These are phyloP conservation scores for Podocnemis expansa DNA, from an alignment of 2,113 vertebrate genomes.

Conservation along the genomic window DNA sequence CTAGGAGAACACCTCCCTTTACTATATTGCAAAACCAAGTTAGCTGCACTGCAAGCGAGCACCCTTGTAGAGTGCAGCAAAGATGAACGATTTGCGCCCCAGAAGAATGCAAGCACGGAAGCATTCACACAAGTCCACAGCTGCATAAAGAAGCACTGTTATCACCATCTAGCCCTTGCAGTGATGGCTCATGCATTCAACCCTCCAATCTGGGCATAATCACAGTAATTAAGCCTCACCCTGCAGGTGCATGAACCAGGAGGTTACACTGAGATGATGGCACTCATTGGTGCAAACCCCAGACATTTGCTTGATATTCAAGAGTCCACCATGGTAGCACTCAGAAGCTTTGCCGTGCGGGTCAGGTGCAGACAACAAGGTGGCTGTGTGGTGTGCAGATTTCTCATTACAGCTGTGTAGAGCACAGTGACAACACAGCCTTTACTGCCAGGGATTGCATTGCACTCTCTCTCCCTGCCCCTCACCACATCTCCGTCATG, in stretches of 20 bases:
- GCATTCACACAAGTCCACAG: background rate
- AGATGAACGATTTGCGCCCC: background rate
- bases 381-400: background rate
- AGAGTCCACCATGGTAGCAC: background rate
- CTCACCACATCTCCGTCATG: background rate
- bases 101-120: background rate
- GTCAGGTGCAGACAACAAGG: background rate
- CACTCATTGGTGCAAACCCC: background rate
- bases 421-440: background rate
- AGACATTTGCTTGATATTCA: background rate
- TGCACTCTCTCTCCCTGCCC: background rate
- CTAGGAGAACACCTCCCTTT: background rate
- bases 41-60: background rate
- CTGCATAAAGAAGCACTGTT: background rate
- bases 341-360: background rate
- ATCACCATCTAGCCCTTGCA: background rate
- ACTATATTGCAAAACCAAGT: background rate
- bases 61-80: background rate
- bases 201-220: background rate
- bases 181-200: background rate
- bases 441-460: background rate
- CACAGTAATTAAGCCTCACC: background rate
- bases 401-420: background rate
- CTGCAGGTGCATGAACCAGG: background rate
- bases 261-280: background rate